These are phyloP conservation scores for Lycodopsis pacificus DNA, from an alignment of 2,797 vertebrate genomes.

Conservation along the genomic window DNA sequence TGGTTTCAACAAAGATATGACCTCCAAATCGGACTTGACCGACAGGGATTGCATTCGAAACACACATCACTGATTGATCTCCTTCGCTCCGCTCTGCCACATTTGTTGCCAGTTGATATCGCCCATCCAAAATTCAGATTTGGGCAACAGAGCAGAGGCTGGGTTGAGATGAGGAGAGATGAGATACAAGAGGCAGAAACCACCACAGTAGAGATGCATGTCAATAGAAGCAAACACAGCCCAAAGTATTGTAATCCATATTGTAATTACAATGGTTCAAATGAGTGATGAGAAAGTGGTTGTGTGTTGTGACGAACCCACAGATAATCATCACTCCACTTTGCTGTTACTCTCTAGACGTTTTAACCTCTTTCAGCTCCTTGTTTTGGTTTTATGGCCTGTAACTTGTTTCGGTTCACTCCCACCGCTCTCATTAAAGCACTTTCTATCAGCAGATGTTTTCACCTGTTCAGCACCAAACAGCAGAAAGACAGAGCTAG, in stretches of 20 bases:
- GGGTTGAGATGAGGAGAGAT: slow-evolving; percentile 16
- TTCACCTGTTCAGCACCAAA: no score
- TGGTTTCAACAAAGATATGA: slow-evolving; percentile 42
- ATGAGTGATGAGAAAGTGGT: background rate
- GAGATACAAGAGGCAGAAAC: slow-evolving; percentile 6
- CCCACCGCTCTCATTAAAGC: no score
- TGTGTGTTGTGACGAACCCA: background rate
- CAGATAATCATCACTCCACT: background rate
- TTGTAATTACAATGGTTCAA: background rate
- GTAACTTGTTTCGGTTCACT: no score
- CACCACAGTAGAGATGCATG: background rate
- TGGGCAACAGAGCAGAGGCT: slow-evolving; percentile 15
- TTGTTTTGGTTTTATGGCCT: background rate
- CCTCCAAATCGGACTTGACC: slow-evolving; percentile 34
- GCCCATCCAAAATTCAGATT: slow-evolving; percentile 34
- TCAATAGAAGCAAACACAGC: slow-evolving; percentile 6
- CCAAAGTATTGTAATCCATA: background rate
- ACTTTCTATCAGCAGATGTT: no score
- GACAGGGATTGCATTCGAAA: slow-evolving; percentile 23
- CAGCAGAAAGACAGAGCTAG: no score
- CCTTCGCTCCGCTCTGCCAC: background rate
- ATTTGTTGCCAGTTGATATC: slow-evolving; percentile 14
- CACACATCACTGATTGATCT: slow-evolving; percentile 34
- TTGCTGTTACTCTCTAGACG: background rate
- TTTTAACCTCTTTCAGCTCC: background rate